Conservation (phyloP, 2,797 vertebrate species). For the Mormyrus proboscirostris region DNA sequence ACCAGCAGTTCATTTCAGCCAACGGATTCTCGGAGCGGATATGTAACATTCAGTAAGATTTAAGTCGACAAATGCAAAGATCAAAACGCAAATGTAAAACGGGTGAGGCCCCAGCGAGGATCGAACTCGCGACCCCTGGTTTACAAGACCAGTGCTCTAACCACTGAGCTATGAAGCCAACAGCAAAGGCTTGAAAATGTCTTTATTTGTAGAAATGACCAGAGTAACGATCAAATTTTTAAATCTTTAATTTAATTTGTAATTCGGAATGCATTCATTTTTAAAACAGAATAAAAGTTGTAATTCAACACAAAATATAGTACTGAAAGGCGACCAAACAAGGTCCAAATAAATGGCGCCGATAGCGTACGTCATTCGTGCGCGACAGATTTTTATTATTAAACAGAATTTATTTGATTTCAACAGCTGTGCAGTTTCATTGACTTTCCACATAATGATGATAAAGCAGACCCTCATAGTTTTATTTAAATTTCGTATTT, state of each 20-base stretch:
- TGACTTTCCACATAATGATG: neutral
- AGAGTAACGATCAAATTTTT: neutral
- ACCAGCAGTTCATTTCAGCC: neutral
- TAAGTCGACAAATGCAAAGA: neutral
- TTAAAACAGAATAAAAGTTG: neutral
- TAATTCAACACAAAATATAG: neutral
- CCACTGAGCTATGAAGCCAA: neutral
- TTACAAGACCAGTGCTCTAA: conserved; percentile 6
- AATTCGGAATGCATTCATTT: neutral
- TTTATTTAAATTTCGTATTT: neutral
- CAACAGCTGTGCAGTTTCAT: neutral
- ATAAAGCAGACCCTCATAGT: neutral
- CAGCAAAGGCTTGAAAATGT: neutral
- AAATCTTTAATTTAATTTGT: neutral
- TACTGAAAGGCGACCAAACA: neutral
- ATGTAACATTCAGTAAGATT: neutral
- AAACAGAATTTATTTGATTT: neutral
- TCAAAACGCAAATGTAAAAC: neutral
- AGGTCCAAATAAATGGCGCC: neutral
- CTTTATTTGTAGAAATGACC: neutral
- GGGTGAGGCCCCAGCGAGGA: neutral
- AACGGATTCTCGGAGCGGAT: neutral
- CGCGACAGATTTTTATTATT: neutral
- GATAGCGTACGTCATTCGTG: neutral
- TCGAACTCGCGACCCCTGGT: conserved; percentile 4